Evolutionary conservation across 2,888 invertebrate species (phyloP).

Genomic region (Alentia gelatinosa): DNA sequence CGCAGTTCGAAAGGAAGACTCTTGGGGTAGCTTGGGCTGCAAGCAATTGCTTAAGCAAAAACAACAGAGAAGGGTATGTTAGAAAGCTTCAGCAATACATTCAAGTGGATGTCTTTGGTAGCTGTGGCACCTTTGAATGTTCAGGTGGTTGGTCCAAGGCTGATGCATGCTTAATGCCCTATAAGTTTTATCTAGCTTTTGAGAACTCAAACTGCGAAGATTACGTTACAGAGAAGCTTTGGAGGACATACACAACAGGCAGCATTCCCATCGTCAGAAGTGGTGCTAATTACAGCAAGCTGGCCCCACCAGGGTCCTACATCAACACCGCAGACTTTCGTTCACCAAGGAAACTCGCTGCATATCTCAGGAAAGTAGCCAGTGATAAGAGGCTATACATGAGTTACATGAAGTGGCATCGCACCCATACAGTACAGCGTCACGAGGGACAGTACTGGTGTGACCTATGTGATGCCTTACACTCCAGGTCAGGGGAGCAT

Average conservation of each 20-base stretch:
- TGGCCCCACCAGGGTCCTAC: constrained; percentile 23
- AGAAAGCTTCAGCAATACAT: background rate
- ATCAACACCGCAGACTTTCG: constrained; percentile 5
- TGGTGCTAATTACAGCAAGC: background rate
- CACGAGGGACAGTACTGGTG: background rate
- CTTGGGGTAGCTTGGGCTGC: background rate
- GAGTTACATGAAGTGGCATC: constrained; percentile 10
- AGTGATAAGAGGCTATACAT: background rate
- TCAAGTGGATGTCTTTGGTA: constrained; percentile 16
- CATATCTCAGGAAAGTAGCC: background rate
- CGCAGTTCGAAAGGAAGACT: background rate
- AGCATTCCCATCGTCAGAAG: background rate
- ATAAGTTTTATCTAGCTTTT: constrained; percentile 45
- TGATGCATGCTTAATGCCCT: background rate
- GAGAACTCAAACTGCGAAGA: constrained; percentile 22
- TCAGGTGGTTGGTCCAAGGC: background rate
- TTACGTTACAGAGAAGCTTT: constrained; percentile 40
- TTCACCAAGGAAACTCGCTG: background rate
- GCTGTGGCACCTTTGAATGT: background rate
- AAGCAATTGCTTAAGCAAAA: constrained; percentile 7
- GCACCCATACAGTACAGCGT: background rate
- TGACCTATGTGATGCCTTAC: background rate
- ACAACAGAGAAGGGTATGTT: background rate
- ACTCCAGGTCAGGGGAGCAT: background rate
- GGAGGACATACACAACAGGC: background rate